A percentile compares a stretch with the other conserved stretches of the same genome.
Evolutionary conservation across 2,888 invertebrate genomes (phyloP).

Genomic region (Apantesis nais): DNA sequence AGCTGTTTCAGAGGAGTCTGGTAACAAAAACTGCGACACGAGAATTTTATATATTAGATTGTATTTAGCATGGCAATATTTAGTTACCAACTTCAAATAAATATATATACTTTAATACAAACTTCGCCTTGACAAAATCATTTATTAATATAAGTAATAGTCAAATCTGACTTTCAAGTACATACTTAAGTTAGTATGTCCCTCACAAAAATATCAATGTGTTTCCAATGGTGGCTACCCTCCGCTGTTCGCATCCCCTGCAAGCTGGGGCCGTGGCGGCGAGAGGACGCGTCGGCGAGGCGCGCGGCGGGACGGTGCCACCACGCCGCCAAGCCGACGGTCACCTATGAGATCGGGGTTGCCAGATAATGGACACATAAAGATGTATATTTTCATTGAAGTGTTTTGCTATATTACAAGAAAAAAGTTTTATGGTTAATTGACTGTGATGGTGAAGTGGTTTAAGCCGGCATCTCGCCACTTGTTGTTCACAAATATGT

Average conservation of each 20-base stretch:
- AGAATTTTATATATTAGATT: no score
- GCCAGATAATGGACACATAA: constrained; percentile 29
- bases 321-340: constrained; percentile 32
- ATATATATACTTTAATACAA: no score
- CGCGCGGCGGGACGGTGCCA: constrained; percentile 37
- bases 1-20: no score
- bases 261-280: constrained; percentile 38
- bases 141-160: not conserved
- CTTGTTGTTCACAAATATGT: no score
- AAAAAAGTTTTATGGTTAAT: not conserved
- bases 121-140: not conserved
- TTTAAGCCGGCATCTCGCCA: no score
- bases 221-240: constrained; percentile 10
- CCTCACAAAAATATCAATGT: constrained; percentile 14
- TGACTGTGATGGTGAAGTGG: no score
- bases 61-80: no score
- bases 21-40: no score
- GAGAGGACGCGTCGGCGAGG: constrained; percentile 40
- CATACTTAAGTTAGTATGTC: constrained; percentile 2
- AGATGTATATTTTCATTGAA: not conserved
- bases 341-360: constrained; percentile 43
- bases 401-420: not conserved
- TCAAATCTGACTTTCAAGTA: constrained; percentile 1
- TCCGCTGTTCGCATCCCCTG: constrained; percentile 6
- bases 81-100: no score